A percentile compares a stretch with the other conserved stretches of the same genome.
Evolutionary conservation across 2,888 invertebrate species (phyloP).

Genomic region (Cephus sareptanus): DNA sequence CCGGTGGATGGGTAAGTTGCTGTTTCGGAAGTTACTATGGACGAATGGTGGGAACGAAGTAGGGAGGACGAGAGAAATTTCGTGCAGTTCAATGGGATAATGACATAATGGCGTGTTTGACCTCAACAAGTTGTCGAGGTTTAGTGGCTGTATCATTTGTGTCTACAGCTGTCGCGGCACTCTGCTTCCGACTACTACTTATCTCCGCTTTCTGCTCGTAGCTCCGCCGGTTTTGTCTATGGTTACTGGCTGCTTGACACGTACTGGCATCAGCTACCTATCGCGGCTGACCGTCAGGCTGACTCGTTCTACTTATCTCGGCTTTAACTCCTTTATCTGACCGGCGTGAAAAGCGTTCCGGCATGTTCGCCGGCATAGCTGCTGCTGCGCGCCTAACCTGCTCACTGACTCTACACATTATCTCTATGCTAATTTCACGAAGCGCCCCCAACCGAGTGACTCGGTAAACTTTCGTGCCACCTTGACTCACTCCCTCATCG

Average conservation of each 20-base stretch:
- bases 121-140: slow-evolving; percentile 34
- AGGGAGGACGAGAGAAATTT: not conserved
- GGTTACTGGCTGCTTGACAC: not conserved
- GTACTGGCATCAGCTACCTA: slow-evolving; percentile 26
- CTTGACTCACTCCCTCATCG: not conserved
- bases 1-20: not conserved
- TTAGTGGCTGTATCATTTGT: slow-evolving; percentile 23
- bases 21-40: not conserved
- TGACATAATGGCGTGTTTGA: slow-evolving; percentile 32
- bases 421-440: slow-evolving; percentile 60
- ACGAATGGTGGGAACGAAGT: not conserved
- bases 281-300: slow-evolving; percentile 36
- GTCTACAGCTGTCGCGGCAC: slow-evolving; percentile 18
- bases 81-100: slow-evolving; percentile 28
- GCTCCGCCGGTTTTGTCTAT: not conserved
- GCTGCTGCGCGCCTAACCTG: slow-evolving; percentile 7
- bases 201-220: slow-evolving; percentile 3
- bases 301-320: slow-evolving; percentile 40
- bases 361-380: slow-evolving; percentile 18
- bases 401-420: slow-evolving; percentile 43
- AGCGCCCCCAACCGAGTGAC: slow-evolving; percentile 21
- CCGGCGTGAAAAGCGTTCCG: slow-evolving; percentile 37
- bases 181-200: slow-evolving; percentile 3
- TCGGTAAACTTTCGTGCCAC: not conserved
- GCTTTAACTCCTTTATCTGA: slow-evolving; percentile 13